These are phyloP conservation scores for Oryzias celebensis DNA, from an alignment of 2,113 vertebrate species.

Conservation along the genomic window DNA sequence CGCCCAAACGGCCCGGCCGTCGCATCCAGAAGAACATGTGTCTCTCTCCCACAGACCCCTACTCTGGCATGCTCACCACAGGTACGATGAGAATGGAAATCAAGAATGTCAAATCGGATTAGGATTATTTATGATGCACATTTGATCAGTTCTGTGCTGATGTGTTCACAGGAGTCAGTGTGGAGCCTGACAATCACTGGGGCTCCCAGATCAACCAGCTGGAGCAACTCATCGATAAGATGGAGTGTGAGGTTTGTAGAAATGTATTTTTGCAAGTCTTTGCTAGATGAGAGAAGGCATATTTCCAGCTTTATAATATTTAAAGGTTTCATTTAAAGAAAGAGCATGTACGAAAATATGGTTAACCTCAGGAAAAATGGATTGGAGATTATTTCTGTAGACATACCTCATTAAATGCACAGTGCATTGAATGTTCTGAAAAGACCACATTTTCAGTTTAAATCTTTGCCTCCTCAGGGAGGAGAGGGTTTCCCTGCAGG, in stretches of 20 bases:
- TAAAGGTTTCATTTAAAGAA: background rate
- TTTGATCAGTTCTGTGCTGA: background rate
- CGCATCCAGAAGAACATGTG: constrained; percentile 84
- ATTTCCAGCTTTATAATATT: background rate
- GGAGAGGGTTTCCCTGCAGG: constrained; percentile 2
- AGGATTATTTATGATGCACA: too few relatives aligned
- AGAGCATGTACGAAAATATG: background rate
- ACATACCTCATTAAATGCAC: background rate
- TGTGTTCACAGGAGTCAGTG: constrained; percentile 76
- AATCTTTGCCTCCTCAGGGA: constrained; percentile 2
- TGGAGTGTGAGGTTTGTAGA: constrained; percentile 89
- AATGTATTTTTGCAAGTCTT: background rate
- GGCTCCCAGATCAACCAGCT: constrained; percentile 88
- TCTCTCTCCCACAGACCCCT: constrained; percentile 85
- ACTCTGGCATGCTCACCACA: constrained; percentile 77
- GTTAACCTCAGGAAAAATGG: too few relatives aligned
- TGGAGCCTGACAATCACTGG: constrained; percentile 89
- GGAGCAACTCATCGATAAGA: constrained; percentile 91
- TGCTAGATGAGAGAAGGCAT: background rate
- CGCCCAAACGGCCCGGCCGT: constrained; percentile 79
- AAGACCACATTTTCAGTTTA: background rate
- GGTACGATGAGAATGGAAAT: constrained; percentile 27
- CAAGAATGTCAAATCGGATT: background rate
- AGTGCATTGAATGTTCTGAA: background rate
- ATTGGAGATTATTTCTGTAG: background rate